Percentiles rank a stretch among this genome's conserved stretches.
Evolutionary conservation across 2,888 invertebrate species (phyloP).

Genomic region (Elysia crispata): DNA sequence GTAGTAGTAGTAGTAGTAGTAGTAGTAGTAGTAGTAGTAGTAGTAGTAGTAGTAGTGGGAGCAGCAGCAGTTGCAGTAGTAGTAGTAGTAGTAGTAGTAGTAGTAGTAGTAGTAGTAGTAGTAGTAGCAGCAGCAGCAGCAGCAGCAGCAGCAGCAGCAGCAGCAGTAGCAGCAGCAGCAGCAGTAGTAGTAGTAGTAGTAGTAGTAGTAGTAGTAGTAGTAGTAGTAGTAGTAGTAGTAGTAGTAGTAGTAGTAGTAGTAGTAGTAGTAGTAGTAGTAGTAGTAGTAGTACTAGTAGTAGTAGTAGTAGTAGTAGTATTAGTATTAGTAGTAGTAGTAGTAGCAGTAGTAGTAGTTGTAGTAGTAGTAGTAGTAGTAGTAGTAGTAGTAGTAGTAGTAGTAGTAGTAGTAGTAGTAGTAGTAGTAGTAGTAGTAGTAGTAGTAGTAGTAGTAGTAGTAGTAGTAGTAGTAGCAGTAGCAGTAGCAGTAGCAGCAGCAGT

Average conservation of each 20-base stretch:
- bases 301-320: neutral
- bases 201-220: neutral
- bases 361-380: conserved; percentile 18
- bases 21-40: neutral
- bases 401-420: conserved; percentile 25
- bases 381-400: conserved; percentile 23
- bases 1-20: neutral
- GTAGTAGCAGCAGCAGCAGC: conserved; percentile 6
- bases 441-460: conserved; percentile 22
- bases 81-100: neutral
- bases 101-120: neutral
- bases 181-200: no score
- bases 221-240: no score
- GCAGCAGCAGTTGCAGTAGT: neutral
- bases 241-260: neutral
- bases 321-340: no score
- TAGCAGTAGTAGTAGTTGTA: conserved; percentile 16
- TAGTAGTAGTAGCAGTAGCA: conserved; percentile 26
- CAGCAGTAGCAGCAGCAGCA: no score
- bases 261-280: neutral
- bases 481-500: neutral
- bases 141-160: neutral
- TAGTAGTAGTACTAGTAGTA: neutral
- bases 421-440: conserved; percentile 21
- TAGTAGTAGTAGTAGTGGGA: neutral